Evolutionary conservation across 2,113 vertebrate species (phyloP), one percentile per base, ranked within the genome.

Genomic region (Elachura formosa): DNA sequence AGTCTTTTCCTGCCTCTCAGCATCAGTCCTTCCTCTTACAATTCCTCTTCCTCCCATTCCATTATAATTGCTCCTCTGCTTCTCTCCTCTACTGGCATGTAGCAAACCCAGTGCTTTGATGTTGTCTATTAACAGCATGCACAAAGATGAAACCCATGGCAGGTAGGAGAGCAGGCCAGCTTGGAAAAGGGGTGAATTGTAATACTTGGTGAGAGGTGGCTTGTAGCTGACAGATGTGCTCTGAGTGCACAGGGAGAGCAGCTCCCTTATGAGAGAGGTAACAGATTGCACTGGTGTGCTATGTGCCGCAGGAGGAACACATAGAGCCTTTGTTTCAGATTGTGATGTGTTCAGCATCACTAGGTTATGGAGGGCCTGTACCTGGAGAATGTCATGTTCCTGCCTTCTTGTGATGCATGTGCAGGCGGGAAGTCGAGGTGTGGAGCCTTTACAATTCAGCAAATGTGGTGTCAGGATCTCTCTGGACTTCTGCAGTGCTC

Each of bases 1-100:
- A 92, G 84, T 94, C 78, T 89, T 96, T 95, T 95, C 90, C 96
- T 96, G 94, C 78, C 91, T 88, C 90, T 94, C 90, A 95, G 94
- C 89, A 93, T 96, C 94, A 94, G 67, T 93, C 79, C 91, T 94
- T 96, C 94, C 92, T 93, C 69, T 93, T 85, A 89, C 86, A 93
- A 92, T 93, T 95, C 72, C 75, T 95, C 92, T 97, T 96, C 94
- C 84, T 94, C 82, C 75, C 18, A 14, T 96, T 86, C 78, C 82
- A 72, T 73, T 78, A 33, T 96, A 96, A 95, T 96, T 96, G 72
- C 64, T 91, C 33, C 21, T 46, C 69, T 75, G 78, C 59, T 56
- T 73, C 33, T 75, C 61, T 82, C 51, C 26, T 79, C 49, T 66
- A 54, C 59, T 61, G 56, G 75, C 5, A 1, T 67, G n/a, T 84